These are phyloP conservation scores for Encarsia formosa DNA, from an alignment of 2,888 invertebrate genomes.

Conservation along the genomic window DNA sequence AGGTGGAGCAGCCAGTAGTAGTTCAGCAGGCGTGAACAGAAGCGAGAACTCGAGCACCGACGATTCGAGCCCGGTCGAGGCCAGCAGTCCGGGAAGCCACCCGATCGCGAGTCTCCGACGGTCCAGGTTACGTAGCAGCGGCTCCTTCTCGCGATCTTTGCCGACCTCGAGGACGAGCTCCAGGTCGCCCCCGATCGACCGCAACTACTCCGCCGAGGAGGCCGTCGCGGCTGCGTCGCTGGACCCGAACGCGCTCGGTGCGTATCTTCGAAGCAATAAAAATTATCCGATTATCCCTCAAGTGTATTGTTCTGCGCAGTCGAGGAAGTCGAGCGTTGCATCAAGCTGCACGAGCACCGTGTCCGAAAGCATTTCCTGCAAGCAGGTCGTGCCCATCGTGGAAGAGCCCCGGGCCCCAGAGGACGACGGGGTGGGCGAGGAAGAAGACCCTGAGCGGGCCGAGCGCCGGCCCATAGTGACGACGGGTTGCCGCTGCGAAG, in stretches of 20 bases:
- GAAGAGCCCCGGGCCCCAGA: neutral
- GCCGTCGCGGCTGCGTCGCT: conserved; percentile 36
- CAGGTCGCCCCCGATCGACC: conserved; percentile 7
- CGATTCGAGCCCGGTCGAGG: neutral
- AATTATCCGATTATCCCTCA: no score
- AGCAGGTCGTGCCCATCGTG: neutral
- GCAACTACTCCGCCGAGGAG: conserved; percentile 19
- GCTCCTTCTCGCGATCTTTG: conserved; percentile 32
- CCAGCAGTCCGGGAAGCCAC: neutral
- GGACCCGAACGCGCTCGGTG: conserved; percentile 38
- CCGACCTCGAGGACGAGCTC: conserved; percentile 23
- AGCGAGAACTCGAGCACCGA: neutral
- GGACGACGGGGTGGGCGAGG: conserved; percentile 1
- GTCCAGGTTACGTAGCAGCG: conserved; percentile 30
- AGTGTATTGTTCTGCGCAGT: conserved; percentile 34
- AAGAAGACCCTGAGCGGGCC: conserved; percentile 1
- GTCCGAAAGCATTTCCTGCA: conserved; percentile 31
- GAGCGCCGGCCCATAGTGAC: neutral
- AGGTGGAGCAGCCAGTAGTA: neutral
- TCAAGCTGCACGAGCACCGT: conserved; percentile 36
- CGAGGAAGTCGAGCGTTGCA: conserved; percentile 37
- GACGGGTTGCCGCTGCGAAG: conserved; percentile 38
- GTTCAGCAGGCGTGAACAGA: neutral
- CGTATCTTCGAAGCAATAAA: no score
- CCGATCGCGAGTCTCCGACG: conserved; percentile 16